A percentile compares a stretch with the other conserved stretches of the same genome.
Evolutionary conservation across 2,888 invertebrate genomes (phyloP).

Genomic region (Mayetiola destructor): DNA sequence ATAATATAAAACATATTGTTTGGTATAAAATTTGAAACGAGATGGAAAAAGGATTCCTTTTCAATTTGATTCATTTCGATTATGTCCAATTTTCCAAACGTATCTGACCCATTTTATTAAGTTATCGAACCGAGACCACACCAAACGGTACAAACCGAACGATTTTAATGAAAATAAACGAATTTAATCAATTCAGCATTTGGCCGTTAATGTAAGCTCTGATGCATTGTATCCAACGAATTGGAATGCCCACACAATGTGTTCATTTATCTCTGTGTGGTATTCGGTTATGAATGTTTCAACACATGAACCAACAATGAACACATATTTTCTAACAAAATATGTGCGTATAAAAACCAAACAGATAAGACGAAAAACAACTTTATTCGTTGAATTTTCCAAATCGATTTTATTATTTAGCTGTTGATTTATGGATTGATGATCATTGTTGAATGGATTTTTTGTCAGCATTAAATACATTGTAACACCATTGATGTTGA

Average conservation of each 20-base stretch:
- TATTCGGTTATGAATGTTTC: too few relatives aligned
- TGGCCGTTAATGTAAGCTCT: not conserved
- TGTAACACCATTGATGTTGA: too few relatives aligned
- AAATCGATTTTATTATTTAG: conserved; percentile 1
- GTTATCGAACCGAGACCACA: conserved; percentile 1
- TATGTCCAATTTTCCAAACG: conserved; percentile 6
- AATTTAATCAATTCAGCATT: not conserved
- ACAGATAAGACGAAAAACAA: too few relatives aligned
- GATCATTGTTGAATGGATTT: conserved; percentile 10
- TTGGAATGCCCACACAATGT: too few relatives aligned
- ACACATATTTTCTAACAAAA: too few relatives aligned
- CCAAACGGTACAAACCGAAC: not conserved
- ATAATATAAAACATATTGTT: too few relatives aligned
- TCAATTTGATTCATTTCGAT: conserved; percentile 9
- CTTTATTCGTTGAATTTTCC: too few relatives aligned
- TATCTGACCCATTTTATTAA: conserved; percentile 8
- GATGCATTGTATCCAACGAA: not conserved
- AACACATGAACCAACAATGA: too few relatives aligned
- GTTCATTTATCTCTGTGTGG: too few relatives aligned
- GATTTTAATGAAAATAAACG: not conserved
- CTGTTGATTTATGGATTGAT: conserved; percentile 7
- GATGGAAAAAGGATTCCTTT: too few relatives aligned
- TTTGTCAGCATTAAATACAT: conserved; percentile 6
- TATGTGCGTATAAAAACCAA: too few relatives aligned
- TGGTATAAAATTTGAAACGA: too few relatives aligned